Conservation (phyloP, 2,113 vertebrate species). For the Larimichthys polyactis region DNA sequence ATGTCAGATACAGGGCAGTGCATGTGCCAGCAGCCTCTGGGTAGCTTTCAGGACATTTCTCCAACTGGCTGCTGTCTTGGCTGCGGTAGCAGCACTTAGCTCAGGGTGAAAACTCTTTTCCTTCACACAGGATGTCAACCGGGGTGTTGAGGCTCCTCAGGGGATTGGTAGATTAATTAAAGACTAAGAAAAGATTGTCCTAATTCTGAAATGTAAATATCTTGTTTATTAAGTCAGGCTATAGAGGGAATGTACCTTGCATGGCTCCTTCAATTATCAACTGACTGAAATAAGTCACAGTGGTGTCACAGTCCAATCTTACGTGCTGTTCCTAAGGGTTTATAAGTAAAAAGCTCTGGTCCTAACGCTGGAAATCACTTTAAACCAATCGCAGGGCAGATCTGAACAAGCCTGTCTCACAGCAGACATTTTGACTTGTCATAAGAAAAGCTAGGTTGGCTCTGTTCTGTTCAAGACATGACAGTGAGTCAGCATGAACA, state of each 20-base stretch:
- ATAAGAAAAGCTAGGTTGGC: background rate
- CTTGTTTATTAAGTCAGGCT: conserved; percentile 30
- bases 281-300: background rate
- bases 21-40: conserved; percentile 78
- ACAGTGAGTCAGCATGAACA: background rate
- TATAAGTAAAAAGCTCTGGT: too few relatives aligned
- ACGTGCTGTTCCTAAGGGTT: background rate
- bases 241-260: background rate
- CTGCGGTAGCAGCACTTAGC: conserved; percentile 42
- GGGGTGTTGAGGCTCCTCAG: conserved; percentile 10
- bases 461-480: background rate
- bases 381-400: background rate
- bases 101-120: conserved; percentile 58
- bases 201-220: conserved; percentile 41
- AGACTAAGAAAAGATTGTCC: conserved; percentile 30
- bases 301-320: background rate
- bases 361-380: background rate
- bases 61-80: conserved; percentile 72
- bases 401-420: background rate
- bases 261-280: conserved; percentile 3
- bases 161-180: conserved; percentile 61
- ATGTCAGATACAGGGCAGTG: conserved; percentile 63
- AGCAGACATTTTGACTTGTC: conserved; percentile 3
- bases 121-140: conserved; percentile 45
- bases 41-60: conserved; percentile 76